Base-by-base conservation (phyloP, 2,888 invertebrate genomes). In the Xanthia icteritia region DNA sequence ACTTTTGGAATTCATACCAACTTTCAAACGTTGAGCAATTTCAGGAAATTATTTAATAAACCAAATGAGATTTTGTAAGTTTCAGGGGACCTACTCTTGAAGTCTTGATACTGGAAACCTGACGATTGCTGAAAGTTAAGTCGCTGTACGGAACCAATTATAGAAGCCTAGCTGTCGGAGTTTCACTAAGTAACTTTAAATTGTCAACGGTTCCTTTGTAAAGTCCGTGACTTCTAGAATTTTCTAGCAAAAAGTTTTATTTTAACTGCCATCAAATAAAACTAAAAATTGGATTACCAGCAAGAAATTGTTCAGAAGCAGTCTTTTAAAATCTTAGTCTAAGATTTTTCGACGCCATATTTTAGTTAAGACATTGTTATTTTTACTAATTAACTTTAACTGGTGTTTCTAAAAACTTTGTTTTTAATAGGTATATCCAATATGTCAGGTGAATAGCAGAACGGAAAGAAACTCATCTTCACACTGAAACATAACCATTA, bases 1-100 rank as follows among this genome's bases (percentile, higher is more conserved):
- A 81, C 45, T 82, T 76, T 66, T 0, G 17, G 23, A 51, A 75
- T 73, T 51, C 72, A 9, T 73, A 58, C 9, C 11, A 68, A 68
- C n/a, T 79, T 72, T 70, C n/a, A 17, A 54, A 77, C 20, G 64
- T 77, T 58, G 45, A 81, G 60, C 42, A 58, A 81, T 67, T 81
- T 75, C 51, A n/a, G 36, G 45, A 65, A 79, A 79, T 75, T 20
- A 73, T 81, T 81, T 78, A 58, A 64, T 78, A 72, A 69, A 56
- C 42, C 27, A 23, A 73, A 77, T 73, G 58, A 67, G 45, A 70
- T 75, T 51, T 77, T n/a, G 36, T 13, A 73, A 64, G 23, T 79
- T 66, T 67, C 39, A 27, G 56, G 36, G 23, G 39, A 54, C 11
- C 15, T 45, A 64, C 23, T 73, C 65, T 11, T 23, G 6, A 58